Evolutionary conservation across 2,888 invertebrate species (phyloP), one percentile per base, ranked within the genome.

Genomic region (Aphidoletes aphidimyza): DNA sequence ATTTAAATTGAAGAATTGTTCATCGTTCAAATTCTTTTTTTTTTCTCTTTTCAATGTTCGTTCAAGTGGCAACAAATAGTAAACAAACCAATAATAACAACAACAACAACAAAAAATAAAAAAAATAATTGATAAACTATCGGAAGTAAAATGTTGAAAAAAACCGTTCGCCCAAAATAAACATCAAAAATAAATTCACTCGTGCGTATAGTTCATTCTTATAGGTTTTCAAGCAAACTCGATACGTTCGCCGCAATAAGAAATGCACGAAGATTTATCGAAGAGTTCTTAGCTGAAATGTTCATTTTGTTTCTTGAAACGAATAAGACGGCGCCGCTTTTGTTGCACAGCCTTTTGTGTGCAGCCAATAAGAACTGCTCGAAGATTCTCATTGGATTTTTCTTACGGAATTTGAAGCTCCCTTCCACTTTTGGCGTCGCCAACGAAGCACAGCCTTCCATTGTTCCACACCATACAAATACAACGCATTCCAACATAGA

Each of bases 311-410:
- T 37, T 37, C 36, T 37, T 37, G n/a, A 17, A 54, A 37, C 34
- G 19, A 14, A 54, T 37, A 81, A 37, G 37, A 81, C 36, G 22
- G 2, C 37, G n/a, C 19, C 36, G n/a, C 3, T 2, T 22, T 22
- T 9, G 6, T 47, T n/a, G 3, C 37, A 54, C 54, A 54, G 54
- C 17, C 22, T n/a, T 81, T 69, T 11, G 36, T 19, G 37, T 2
- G 22, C 81, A 81, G 81, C 81, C 81, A 81, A 81, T 81, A 81
- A 81, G 81, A 81, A 81, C 37, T 81, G n/a, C 37, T 37, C 81
- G n/a, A 37, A 81, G 37, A 81, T 30, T 81, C 81, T 81, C 81
- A 81, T 81, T 81, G 81, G 81, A 81, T 81, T 81, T 22, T 36
- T 78, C 19, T 36, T 81, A 22, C n/a, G n/a, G 0, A 37, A n/a